Evolutionary conservation across 2,888 invertebrate species (phyloP), one percentile per base, ranked within the genome.

Genomic region (Dichetophora obliterata): DNA sequence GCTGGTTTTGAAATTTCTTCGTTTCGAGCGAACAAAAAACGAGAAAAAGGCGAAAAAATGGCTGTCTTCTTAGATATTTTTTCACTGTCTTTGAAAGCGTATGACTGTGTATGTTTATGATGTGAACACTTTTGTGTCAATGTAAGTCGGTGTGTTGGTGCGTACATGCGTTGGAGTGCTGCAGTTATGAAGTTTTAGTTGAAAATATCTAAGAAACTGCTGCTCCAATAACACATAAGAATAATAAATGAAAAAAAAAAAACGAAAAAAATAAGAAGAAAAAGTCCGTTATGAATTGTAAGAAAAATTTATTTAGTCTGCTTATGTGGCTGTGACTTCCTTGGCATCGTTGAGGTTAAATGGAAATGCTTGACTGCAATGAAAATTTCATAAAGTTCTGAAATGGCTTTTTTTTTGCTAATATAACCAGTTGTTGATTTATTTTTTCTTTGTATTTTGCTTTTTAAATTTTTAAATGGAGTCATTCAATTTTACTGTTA

Each of bases 311-410:
- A 65, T 31, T 31, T 19, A 65, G 37, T 65, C 31, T n/a, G 63
- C 34, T 65, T 65, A 27, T 24, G 68, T 27, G 68, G 16, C 11
- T 50, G 22, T 68, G 50, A 24, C 68, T 59, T 59, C 16, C 59
- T 27, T 59, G 59, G 59, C 59, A 59, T 16, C 14, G 50, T 48
- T 22, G 8, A 50, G 68, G 43, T 68, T 68, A 68, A 68, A 50
- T 68, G 50, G 27, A 50, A 68, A 68, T 68, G 68, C 50, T 68
- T 68, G 68, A 68, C 68, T 68, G 24, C 24, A 48, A 68, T 50
- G 27, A 50, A 66, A 68, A 68, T 68, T 68, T 68, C 27, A 68
- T 68, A 50, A 68, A 68, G 37, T 66, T 37, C 37, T 37, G 34
- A 8, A 24, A 59, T 59, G 57, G 24, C 11, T 43, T 43, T 43